These are phyloP conservation scores for Corapipo altera DNA, from an alignment of 2,113 vertebrate genomes.

Conservation along the genomic window DNA sequence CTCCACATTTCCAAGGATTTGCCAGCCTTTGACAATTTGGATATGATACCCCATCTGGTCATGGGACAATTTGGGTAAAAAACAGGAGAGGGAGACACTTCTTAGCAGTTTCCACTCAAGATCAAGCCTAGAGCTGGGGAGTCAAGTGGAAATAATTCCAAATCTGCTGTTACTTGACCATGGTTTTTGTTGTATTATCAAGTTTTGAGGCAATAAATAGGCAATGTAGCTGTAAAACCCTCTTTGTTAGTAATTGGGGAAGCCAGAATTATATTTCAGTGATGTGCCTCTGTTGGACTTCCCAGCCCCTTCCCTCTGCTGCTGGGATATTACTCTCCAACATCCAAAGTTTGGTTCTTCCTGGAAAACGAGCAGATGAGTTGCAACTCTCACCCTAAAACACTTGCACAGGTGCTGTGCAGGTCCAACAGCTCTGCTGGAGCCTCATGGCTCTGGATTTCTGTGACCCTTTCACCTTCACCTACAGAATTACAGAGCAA, in stretches of 20 bases:
- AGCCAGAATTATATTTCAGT: not conserved
- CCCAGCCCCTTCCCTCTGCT: not conserved
- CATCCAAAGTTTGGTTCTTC: too few species aligned
- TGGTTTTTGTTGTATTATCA: not conserved
- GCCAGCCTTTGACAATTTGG: not conserved
- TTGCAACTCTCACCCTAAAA: too few species aligned
- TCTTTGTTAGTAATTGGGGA: not conserved
- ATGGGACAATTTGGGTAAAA: not conserved
- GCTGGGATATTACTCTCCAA: not conserved
- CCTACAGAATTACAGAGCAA: too few species aligned
- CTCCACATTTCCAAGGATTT: not conserved
- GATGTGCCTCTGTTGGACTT: fast-evolving
- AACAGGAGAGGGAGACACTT: not conserved
- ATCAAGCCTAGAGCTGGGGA: not conserved
- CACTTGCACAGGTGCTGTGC: too few species aligned
- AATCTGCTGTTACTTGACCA: not conserved
- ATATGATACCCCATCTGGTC: too few species aligned
- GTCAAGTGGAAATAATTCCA: not conserved
- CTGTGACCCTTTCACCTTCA: too few species aligned
- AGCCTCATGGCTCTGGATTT: too few species aligned
- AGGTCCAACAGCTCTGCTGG: too few species aligned
- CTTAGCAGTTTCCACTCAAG: not conserved
- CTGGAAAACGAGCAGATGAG: too few species aligned
- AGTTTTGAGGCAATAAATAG: not conserved
- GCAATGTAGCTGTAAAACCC: not conserved